These are phyloP conservation scores for Rhagonycha fulva DNA, from an alignment of 2,888 invertebrate species.

Conservation along the genomic window DNA sequence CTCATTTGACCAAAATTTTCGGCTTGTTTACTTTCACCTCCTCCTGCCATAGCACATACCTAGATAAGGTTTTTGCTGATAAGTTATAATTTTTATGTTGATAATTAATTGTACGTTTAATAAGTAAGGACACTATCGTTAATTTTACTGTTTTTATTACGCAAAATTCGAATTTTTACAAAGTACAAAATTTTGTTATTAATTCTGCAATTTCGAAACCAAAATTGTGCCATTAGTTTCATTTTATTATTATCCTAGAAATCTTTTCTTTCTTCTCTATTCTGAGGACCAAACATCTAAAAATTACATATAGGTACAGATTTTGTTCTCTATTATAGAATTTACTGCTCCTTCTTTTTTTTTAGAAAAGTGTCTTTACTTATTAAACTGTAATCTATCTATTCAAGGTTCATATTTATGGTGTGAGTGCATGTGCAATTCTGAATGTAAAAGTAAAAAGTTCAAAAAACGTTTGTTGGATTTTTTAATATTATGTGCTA, in stretches of 20 bases:
- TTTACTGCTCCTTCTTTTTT: not conserved
- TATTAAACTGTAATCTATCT: not conserved
- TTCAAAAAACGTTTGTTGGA: no score
- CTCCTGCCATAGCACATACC: not conserved
- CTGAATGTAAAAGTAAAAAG: no score
- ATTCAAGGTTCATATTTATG: no score
- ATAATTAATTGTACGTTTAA: not conserved
- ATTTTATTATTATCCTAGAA: not conserved
- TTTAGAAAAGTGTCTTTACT: not conserved
- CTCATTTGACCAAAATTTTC: slow-evolving; percentile 27
- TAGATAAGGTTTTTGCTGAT: not conserved
- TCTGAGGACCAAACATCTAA: not conserved
- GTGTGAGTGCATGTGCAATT: no score
- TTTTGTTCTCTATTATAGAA: not conserved
- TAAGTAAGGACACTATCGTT: not conserved
- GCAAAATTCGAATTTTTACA: not conserved
- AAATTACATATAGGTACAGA: not conserved
- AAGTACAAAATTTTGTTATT: not conserved
- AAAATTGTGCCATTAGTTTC: not conserved
- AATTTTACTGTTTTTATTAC: not conserved
- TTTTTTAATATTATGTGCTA: no score
- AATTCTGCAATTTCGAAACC: not conserved
- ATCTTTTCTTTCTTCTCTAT: not conserved
- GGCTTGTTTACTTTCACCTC: slow-evolving; percentile 32
- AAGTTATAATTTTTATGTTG: not conserved